Base-by-base conservation (phyloP, 2,113 vertebrate species). In the Gymnogyps californianus region DNA sequence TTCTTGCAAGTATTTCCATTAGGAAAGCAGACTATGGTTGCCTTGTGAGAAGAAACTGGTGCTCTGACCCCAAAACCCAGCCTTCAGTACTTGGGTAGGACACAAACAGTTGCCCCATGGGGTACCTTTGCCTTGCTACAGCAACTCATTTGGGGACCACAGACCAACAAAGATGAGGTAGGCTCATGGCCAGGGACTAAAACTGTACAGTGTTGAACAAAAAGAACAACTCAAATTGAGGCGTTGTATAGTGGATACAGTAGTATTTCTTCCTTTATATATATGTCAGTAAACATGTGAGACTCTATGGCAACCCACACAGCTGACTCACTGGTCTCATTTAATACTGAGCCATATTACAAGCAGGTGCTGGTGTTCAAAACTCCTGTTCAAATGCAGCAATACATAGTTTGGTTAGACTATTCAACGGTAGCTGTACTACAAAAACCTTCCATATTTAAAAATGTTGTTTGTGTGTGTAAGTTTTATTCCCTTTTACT, bases 171-270 rank as follows among this genome's bases (percentile, higher is more conserved):
- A 81, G 11, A 28, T 22, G 5, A 51, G 2, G 9, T 20, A 67
- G 51, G 38, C 17, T 52, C 20, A 38, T 36, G 14, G 6, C 11
- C 57, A 70, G 29, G 28, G 11, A 78, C 49, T 81, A 47, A 69
- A 83, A 36, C 9, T 21, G 3, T 28, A 21, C 2, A 40, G 11
- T 8, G 2, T 17, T 55, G 29, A 47, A 71, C 10, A 52, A 28
- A 87, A 78, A 64, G 7, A 38, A 20, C 22, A 51, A 62, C 2
- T 29, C 15, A 40, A 64, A 59, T 21, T 0, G 7, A 57, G 10
- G 1, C 1, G 2, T 66, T 84, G 13, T 40, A 34, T 19, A 52
- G 11, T 13, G 8, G 11, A 16, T 52, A 9, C 0, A 8, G 24
- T 18, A 74, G 18, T 71, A 65, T 65, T 64, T 59, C 29, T 61